Evolutionary conservation across 2,113 vertebrate genomes (phyloP), one percentile per base, ranked within the genome.

Genomic region (Tichodroma muraria): DNA sequence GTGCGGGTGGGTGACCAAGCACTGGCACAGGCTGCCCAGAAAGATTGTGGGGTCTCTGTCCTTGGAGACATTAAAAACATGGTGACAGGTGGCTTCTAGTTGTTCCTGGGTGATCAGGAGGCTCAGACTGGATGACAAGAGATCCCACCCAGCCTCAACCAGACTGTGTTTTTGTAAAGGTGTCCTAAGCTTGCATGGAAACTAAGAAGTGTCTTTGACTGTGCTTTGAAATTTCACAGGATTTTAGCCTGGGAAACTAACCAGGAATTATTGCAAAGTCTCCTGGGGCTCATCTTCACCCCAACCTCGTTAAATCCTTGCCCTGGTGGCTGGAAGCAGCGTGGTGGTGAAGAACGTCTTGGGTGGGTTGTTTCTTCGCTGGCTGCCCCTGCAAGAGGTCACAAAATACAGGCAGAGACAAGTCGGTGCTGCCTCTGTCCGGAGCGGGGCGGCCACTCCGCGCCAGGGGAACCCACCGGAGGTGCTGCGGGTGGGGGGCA

Each of bases 331-430:
- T 13, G 52, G 56, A 35, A 65, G 18, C 61, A 25, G 52, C 1
- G 33, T 65, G 50, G 25, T 21, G 54, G 4, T 38, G 35, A 28
- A 25, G 35, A 38, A 38, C 13, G 10, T 11, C 10, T 31, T 20
- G 4, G 2, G 16, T 10, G 45, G 7, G 14, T 28, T n/a, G 27
- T 52, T 68, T 30, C 23, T 73, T 6, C 0, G 0, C 15, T 65
- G 2, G 1, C 30, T 33, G 31, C 22, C 8, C 0, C 3, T 11
- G 2, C 25, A 35, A 35, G 35, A 33, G 53, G 33, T 0, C 1
- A 22, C 23, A 11, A 10, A 59, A 19, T 4, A 9, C 37, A 44
- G 47, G 20, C n/a, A 2, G 64, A 61, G 1, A 2, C 5, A 6
- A 1, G 21, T 21, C 0, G 0, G 23, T 7, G 16, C 9, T 25